Conservation (phyloP, 2,797 vertebrate species). For the Pseudochirops corinnae region DNA sequence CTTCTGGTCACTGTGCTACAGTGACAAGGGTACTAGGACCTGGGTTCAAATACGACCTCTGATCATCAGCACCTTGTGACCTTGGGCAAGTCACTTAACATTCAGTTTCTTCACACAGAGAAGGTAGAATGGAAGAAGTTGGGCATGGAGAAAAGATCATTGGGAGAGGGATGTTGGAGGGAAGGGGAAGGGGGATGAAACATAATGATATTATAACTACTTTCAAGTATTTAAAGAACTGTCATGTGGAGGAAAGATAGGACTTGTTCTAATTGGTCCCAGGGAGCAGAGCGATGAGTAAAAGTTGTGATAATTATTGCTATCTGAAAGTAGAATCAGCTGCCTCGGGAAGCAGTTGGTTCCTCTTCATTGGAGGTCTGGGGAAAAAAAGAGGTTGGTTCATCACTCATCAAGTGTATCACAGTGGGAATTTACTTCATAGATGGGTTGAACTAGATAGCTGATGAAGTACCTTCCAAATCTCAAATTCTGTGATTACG, state of each 20-base stretch:
- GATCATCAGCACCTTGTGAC: neutral
- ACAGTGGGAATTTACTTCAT: neutral
- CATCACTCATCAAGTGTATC: neutral
- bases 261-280: neutral
- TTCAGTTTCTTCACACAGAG: neutral
- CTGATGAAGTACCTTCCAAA: neutral
- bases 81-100: neutral
- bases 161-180: neutral
- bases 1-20: neutral
- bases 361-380: neutral
- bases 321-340: neutral
- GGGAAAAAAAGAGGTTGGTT: neutral
- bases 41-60: neutral
- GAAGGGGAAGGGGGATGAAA: neutral
- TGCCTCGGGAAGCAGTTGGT: neutral
- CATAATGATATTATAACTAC: neutral
- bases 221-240: neutral
- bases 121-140: neutral
- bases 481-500: neutral
- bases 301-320: neutral
- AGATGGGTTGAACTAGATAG: neutral
- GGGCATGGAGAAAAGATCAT: neutral
- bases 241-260: neutral
- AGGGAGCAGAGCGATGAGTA: neutral
- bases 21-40: neutral